phyloP scores from a whole-genome alignment of 2,797 vertebrate species.

The Delichon dasypus region DNA sequence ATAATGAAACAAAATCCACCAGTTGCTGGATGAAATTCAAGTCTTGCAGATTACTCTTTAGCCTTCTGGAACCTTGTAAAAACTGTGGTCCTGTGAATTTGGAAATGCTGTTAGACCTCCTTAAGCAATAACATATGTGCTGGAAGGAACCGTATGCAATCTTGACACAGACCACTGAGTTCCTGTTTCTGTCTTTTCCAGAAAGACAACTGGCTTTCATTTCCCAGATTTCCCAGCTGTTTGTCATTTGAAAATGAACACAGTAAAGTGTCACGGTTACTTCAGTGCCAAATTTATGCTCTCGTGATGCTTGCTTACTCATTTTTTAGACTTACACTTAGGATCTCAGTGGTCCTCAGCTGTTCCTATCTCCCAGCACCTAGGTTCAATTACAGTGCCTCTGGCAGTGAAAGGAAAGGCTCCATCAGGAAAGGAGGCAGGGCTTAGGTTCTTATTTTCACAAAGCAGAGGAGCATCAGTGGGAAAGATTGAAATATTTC shows the following conservation, averaged over 20 bases:
- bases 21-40: background rate
- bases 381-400: background rate
- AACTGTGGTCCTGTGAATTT: background rate
- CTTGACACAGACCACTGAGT: background rate
- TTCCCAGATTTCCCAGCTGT: background rate
- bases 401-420: background rate
- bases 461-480: background rate
- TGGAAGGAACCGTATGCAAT: background rate
- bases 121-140: background rate
- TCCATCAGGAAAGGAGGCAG: background rate
- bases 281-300: background rate
- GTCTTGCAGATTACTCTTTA: background rate
- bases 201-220: background rate
- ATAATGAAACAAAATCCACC: background rate
- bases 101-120: background rate
- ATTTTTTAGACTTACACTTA: background rate
- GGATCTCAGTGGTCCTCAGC: background rate
- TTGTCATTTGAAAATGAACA: background rate
- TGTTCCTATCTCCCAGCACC: background rate
- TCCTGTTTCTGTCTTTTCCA: background rate
- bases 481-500: background rate
- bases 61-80: background rate
- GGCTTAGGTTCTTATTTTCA: background rate
- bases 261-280: background rate
- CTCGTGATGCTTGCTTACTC: background rate